Conservation (phyloP, 2,888 invertebrate genomes). For the Pristionchus entomophagus region DNA sequence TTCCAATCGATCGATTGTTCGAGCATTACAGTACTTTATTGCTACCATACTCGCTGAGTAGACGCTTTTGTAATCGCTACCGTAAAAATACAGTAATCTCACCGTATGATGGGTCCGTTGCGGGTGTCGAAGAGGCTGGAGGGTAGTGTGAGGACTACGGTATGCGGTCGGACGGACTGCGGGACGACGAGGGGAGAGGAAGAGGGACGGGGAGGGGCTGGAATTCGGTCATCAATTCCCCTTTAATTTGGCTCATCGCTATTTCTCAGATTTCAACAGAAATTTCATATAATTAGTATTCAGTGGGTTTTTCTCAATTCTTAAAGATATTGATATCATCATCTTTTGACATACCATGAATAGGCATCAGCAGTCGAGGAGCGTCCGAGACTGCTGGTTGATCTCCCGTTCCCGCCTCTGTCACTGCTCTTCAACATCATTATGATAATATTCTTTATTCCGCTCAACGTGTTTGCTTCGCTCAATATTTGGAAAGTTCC, state of each 20-base stretch:
- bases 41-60: no score
- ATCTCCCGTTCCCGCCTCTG: conserved; percentile 72
- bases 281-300: no score
- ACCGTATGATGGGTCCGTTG: conserved; percentile 63
- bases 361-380: conserved; percentile 64
- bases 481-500: no score
- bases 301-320: no score
- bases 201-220: conserved; percentile 69
- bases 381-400: conserved; percentile 54
- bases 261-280: no score
- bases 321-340: no score
- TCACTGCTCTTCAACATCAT: conserved; percentile 69
- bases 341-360: conserved; percentile 49
- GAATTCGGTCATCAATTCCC: no score
- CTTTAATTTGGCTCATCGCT: no score
- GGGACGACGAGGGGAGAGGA: conserved; percentile 53
- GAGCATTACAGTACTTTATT: no score
- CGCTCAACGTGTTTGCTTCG: no score
- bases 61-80: neutral
- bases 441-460: no score
- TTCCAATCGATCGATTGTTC: no score
- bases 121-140: conserved; percentile 57
- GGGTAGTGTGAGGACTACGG: conserved; percentile 2
- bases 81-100: neutral
- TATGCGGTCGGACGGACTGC: neutral